A percentile compares a stretch with the other conserved stretches of the same genome.
phyloP scores from a whole-genome alignment of 2,888 invertebrate genomes.

The Camptogramma bilineatum region DNA sequence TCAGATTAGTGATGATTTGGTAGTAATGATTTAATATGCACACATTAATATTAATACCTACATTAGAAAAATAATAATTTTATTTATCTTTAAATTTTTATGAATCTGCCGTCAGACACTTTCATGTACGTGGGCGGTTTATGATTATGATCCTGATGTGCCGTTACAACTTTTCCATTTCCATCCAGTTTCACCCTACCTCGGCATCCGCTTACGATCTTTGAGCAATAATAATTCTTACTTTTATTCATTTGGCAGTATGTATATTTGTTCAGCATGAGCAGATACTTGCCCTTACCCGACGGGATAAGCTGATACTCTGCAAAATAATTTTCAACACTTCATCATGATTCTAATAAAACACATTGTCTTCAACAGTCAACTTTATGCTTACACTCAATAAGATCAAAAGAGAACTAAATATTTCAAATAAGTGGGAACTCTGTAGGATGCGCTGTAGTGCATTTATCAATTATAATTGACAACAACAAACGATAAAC shows the following conservation, averaged over 20 bases:
- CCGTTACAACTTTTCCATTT: conserved; percentile 17
- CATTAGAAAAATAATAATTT: no score
- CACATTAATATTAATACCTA: no score
- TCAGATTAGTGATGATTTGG: no score
- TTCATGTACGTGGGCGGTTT: conserved; percentile 50
- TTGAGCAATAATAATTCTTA: conserved; percentile 49
- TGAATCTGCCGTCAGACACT: conserved; percentile 45
- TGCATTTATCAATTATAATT: no score
- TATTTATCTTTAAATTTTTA: conserved; percentile 1
- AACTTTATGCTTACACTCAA: no score
- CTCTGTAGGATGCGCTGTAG: no score
- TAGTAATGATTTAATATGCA: no score
- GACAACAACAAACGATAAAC: no score
- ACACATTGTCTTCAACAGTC: no score
- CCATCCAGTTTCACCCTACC: conserved; percentile 38
- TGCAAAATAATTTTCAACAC: conserved; percentile 12
- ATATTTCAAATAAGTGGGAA: no score
- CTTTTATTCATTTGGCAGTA: conserved; percentile 43
- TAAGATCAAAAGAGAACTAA: no score
- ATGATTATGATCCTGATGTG: conserved; percentile 46
- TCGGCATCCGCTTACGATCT: conserved; percentile 37
- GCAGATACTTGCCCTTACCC: conserved; percentile 21
- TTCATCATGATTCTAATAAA: no score
- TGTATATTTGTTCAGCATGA: conserved; percentile 52
- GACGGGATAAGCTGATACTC: conserved; percentile 33